A percentile compares a stretch with the other conserved stretches of the same genome.
phyloP scores from a whole-genome alignment of 1,140 invertebrate genomes.

The Leptopilina clavipes region DNA sequence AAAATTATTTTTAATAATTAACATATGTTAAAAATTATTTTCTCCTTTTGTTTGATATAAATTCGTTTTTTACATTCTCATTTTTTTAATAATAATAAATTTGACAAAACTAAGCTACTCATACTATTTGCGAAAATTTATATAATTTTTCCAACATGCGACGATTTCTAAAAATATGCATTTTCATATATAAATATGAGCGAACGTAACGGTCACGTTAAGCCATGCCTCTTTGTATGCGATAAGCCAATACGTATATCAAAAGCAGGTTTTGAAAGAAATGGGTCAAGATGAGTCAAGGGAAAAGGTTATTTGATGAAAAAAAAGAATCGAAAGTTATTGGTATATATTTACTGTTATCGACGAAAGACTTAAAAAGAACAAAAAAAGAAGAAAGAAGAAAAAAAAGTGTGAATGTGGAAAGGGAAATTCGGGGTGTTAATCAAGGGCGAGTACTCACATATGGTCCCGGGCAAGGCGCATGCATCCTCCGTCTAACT shows the following conservation, averaged over 20 bases:
- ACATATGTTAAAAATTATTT: too few relatives aligned
- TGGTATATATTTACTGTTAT: neutral
- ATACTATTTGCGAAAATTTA: neutral
- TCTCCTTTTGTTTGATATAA: neutral
- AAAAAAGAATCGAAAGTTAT: neutral
- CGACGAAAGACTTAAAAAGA: neutral
- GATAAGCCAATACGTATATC: constrained; percentile 26
- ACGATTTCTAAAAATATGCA: neutral
- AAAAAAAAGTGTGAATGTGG: too few relatives aligned
- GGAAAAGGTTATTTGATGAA: neutral
- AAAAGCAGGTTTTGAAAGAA: neutral
- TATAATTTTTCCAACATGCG: neutral
- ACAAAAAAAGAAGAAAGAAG: neutral
- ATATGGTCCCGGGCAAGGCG: constrained; percentile 74
- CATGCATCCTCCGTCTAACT: constrained; percentile 77
- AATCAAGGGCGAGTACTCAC: constrained; percentile 72
- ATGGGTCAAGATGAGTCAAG: neutral
- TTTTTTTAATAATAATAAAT: neutral
- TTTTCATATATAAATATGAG: neutral
- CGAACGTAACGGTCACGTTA: neutral
- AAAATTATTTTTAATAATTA: too few relatives aligned
- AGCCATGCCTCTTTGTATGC: constrained; percentile 6
- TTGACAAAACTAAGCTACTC: neutral
- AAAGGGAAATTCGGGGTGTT: constrained; percentile 44
- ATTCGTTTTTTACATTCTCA: neutral